Evolutionary conservation across 2,113 vertebrate species (phyloP).

Genomic region (Bostrychus sinensis): DNA sequence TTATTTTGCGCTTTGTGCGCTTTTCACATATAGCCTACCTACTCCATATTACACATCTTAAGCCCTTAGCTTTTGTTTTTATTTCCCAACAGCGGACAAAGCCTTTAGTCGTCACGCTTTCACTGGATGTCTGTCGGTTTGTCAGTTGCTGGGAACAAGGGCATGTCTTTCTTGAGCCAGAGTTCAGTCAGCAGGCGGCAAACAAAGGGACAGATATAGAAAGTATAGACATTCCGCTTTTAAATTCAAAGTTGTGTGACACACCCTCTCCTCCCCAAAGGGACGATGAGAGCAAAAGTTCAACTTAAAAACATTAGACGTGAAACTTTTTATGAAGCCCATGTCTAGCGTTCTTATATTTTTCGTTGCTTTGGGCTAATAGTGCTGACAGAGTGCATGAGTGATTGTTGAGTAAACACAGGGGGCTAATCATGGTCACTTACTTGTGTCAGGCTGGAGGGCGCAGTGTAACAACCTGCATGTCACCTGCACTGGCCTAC

Average conservation of each 20-base stretch:
- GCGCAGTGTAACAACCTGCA: conserved; percentile 46
- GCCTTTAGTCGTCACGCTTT: neutral
- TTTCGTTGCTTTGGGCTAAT: conserved; percentile 5
- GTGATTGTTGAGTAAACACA: conserved; percentile 73
- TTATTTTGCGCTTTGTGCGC: too few species aligned
- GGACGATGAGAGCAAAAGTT: neutral
- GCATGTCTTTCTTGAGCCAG: neutral
- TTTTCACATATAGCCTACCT: too few species aligned
- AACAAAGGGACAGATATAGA: conserved; percentile 20
- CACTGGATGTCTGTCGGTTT: neutral
- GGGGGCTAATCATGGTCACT: conserved; percentile 33
- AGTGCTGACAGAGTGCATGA: conserved; percentile 54
- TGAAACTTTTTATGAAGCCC: neutral
- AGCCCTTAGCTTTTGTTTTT: neutral
- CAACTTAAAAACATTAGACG: neutral
- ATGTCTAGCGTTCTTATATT: neutral
- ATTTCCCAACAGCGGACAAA: conserved; percentile 9
- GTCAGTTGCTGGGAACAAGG: conserved; percentile 45
- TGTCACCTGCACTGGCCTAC: conserved; percentile 12
- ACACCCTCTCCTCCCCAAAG: conserved; percentile 6
- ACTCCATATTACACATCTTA: neutral
- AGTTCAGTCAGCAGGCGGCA: conserved; percentile 15
- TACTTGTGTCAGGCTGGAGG: conserved; percentile 11
- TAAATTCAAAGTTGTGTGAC: neutral
- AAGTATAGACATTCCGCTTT: conserved; percentile 7